A percentile compares a stretch with the other conserved stretches of the same genome.
These are phyloP conservation scores for Drosophila mercatorum DNA, from an alignment of 2,888 invertebrate species.

Conservation along the genomic window DNA sequence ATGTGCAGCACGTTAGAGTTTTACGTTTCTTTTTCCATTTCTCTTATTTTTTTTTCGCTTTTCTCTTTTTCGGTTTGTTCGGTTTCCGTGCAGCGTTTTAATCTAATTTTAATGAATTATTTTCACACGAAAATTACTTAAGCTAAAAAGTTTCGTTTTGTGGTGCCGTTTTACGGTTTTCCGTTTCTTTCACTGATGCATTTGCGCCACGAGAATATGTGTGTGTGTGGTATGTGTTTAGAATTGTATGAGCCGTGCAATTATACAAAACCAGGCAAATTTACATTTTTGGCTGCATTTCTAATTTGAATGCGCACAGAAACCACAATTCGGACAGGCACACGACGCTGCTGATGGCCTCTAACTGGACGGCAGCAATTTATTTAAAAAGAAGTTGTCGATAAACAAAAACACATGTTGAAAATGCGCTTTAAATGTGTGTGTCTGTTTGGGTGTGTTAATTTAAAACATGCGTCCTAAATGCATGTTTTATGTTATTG, in stretches of 20 bases:
- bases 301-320: slow-evolving; percentile 43
- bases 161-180: slow-evolving; percentile 36
- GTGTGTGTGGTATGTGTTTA: slow-evolving; percentile 7
- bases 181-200: slow-evolving; percentile 32
- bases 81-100: slow-evolving; percentile 38
- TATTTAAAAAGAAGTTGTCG: slow-evolving; percentile 7
- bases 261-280: slow-evolving; percentile 45
- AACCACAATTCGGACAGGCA: slow-evolving; percentile 36
- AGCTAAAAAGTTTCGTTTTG: slow-evolving; percentile 56
- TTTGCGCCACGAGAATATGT: slow-evolving; percentile 9
- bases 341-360: slow-evolving; percentile 15
- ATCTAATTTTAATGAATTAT: slow-evolving; percentile 76
- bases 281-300: slow-evolving; percentile 51
- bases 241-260: slow-evolving; percentile 30
- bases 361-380: neutral
- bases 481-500: slow-evolving; percentile 8
- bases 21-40: slow-evolving; percentile 10
- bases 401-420: slow-evolving; percentile 7
- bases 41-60: neutral
- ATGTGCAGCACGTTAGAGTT: slow-evolving; percentile 47
- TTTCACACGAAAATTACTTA: slow-evolving; percentile 60
- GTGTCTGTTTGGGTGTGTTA: neutral
- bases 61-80: slow-evolving; percentile 12
- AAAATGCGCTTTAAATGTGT: neutral
- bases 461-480: neutral